These are phyloP conservation scores for Tapirus indicus DNA, from an alignment of 2,797 vertebrate species.

Conservation along the genomic window DNA sequence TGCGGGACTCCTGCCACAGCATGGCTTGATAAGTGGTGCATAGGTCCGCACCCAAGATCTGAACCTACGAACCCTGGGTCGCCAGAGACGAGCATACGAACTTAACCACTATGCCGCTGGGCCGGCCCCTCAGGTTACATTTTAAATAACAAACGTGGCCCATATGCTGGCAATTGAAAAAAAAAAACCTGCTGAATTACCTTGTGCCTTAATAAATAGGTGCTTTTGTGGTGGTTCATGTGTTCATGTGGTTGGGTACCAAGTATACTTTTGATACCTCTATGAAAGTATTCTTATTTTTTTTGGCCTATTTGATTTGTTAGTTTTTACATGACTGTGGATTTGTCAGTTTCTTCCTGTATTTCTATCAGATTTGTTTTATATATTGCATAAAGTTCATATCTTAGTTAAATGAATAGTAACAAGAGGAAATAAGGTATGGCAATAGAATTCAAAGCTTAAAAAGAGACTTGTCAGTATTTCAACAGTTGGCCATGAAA, in stretches of 20 bases:
- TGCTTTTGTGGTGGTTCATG: background rate
- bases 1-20: too few species aligned
- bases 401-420: too few species aligned
- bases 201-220: background rate
- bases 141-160: background rate
- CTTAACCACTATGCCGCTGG: too few species aligned
- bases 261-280: background rate
- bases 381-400: background rate
- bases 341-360: background rate
- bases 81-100: too few species aligned
- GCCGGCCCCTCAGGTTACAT: background rate
- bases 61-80: too few species aligned
- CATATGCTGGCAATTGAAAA: background rate
- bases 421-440: too few species aligned
- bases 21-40: too few species aligned
- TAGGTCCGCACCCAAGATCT: too few species aligned
- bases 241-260: background rate
- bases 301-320: background rate
- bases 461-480: too few species aligned
- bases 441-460: too few species aligned
- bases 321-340: background rate
- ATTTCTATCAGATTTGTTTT: slow-evolving; percentile 11
- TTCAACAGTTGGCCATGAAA: too few species aligned
- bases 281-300: background rate
- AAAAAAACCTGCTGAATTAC: background rate